Conservation (phyloP, 2,113 vertebrate species). For the Phycodurus eques region DNA sequence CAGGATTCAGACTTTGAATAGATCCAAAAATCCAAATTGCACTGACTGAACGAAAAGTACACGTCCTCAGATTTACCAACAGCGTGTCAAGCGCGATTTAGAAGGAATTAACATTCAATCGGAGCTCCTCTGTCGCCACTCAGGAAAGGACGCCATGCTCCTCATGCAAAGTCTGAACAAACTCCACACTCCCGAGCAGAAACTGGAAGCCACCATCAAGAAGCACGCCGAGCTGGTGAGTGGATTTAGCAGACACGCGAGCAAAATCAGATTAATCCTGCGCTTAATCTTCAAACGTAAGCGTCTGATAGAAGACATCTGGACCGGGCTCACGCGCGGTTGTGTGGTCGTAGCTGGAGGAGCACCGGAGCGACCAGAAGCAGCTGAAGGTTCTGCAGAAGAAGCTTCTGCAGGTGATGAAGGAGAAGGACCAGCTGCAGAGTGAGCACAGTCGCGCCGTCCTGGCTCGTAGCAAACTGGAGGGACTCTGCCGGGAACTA, state of each 20-base stretch:
- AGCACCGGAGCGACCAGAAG: constrained; percentile 89
- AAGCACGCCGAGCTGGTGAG: constrained; percentile 97
- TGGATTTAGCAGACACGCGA: constrained; percentile 6
- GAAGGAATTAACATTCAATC: not conserved
- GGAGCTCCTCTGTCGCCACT: constrained; percentile 9
- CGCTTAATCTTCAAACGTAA: not conserved
- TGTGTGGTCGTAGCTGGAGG: constrained; percentile 80
- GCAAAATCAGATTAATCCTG: not conserved
- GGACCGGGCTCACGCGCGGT: not conserved
- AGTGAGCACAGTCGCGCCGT: constrained; percentile 92
- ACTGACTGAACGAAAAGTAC: not conserved
- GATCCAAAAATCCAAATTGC: not conserved
- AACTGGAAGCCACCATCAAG: constrained; percentile 90
- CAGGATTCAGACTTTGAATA: not conserved
- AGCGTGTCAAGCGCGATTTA: too few species aligned
- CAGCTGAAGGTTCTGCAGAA: constrained; percentile 90
- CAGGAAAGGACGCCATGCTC: constrained; percentile 92
- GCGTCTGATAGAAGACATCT: not conserved
- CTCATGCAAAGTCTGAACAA: constrained; percentile 93
- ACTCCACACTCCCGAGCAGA: constrained; percentile 84
- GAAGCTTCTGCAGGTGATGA: constrained; percentile 84
- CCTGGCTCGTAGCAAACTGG: constrained; percentile 93
- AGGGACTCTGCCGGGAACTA: constrained; percentile 92
- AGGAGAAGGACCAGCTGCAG: constrained; percentile 96
- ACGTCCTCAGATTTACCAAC: too few species aligned